Evolutionary conservation across 1,140 invertebrate genomes (phyloP), one percentile per base, ranked within the genome.

Genomic region (Drosophila repleta): DNA sequence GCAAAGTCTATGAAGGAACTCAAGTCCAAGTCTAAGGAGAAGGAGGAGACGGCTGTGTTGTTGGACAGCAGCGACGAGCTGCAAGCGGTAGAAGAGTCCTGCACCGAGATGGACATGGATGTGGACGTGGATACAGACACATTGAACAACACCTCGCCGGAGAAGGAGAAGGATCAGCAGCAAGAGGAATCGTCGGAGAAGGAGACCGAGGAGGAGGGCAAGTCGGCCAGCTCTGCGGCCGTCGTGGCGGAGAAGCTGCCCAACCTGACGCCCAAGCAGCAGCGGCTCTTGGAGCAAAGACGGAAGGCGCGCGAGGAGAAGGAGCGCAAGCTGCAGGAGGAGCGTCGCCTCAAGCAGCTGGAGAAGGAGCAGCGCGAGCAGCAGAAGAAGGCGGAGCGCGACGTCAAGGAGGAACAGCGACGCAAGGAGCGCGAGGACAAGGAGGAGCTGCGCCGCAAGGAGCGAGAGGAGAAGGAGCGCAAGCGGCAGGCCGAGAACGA

Each of bases 401-500:
- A 92, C 24, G 91, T 93, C 58, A 93, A 93, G 76, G 92, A 93
- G 62, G 93, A 93, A 58, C 91, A 92, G 74, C 91, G 85, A 8
- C 92, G 88, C 49, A 94, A 94, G 78, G 93, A 94, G 76, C 92
- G 84, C 24, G 92, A 93, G 60, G 92, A 93, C 68, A 94, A 93
- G 66, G 93, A 94, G 75, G 92, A 92, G 60, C 88, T 91, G 55
- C 92, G 60, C 6, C 91, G 91, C 18, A 70, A 77, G 56, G 84
- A 90, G 53, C 74, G 82, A 20, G 87, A 81, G 46, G 89, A 91
- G n/a, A 94, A 94, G 67, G 93, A 94, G 60, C 94, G 93, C 67
- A 92, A 93, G 78, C 92, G 92, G 60, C 90, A 93, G 61, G 94
- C 94, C 55, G 93, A 94, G 74, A 93, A 94, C 72, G 93, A 96